A percentile compares a stretch with the other conserved stretches of the same genome.
Evolutionary conservation across 2,888 invertebrate species (phyloP).

Genomic region (Heteropelma amictum): DNA sequence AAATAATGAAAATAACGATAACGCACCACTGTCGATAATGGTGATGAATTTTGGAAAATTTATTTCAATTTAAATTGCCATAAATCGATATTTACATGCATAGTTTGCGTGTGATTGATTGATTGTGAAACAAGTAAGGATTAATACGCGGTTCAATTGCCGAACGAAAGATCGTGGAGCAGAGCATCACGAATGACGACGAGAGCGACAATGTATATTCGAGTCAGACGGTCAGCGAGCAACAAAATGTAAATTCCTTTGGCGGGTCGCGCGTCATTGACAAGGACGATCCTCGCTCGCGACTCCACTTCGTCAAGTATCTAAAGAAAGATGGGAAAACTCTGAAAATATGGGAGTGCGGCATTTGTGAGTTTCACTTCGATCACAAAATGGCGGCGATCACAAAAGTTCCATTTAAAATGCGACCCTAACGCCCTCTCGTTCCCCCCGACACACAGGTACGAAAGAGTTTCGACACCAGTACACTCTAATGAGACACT

Average conservation of each 20-base stretch:
- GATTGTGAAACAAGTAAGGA: neutral
- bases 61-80: too few species aligned
- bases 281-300: slow-evolving; percentile 81
- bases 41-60: too few species aligned
- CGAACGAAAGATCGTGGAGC: slow-evolving; percentile 64
- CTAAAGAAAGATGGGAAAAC: slow-evolving; percentile 84
- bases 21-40: neutral
- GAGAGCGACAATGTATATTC: slow-evolving; percentile 63
- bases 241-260: slow-evolving; percentile 46
- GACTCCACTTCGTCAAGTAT: slow-evolving; percentile 84
- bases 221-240: slow-evolving; percentile 52
- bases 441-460: slow-evolving; percentile 78
- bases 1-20: too few species aligned
- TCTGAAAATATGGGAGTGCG: slow-evolving; percentile 86
- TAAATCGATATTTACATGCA: too few species aligned
- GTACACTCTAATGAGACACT: slow-evolving; percentile 86
- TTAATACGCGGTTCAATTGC: neutral
- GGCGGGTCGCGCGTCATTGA: slow-evolving; percentile 77
- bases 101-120: neutral
- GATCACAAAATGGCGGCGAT: too few species aligned
- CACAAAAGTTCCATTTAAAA: neutral
- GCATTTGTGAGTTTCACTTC: slow-evolving; percentile 85
- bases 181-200: slow-evolving; percentile 57
- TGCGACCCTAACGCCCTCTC: neutral
- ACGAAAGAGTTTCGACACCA: slow-evolving; percentile 87